Evolutionary conservation across 2,113 vertebrate genomes (phyloP).

Genomic region (Riparia riparia): DNA sequence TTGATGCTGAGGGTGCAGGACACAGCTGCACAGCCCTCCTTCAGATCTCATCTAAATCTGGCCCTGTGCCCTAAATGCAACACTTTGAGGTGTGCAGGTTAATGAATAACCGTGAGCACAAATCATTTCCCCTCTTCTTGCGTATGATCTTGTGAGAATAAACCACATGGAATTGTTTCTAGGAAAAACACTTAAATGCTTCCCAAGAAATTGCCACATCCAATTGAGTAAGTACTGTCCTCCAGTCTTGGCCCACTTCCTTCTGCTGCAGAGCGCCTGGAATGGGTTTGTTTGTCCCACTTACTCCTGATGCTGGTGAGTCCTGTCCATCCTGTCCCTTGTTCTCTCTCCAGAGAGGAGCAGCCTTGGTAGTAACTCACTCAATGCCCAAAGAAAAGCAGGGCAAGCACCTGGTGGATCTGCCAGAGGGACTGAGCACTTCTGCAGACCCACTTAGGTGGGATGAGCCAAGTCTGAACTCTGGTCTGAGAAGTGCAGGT

Average conservation of each 20-base stretch:
- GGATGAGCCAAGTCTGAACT: not conserved
- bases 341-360: not conserved
- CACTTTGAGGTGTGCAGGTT: not conserved
- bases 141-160: not conserved
- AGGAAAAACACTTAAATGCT: not conserved
- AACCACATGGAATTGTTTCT: not conserved
- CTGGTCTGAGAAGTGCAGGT: accelerated
- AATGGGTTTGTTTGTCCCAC: not conserved
- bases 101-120: not conserved
- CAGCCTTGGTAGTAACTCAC: not conserved
- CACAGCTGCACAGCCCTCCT: not conserved
- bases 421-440: not conserved
- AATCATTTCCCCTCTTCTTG: not conserved
- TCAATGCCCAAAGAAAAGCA: not conserved
- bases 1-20: not conserved
- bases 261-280: not conserved
- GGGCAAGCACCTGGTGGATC: not conserved
- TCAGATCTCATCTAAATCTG: not conserved
- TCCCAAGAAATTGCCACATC: slow-evolving; percentile 9
- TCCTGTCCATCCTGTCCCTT: accelerated
- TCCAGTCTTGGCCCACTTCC: not conserved
- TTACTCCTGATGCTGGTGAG: not conserved
- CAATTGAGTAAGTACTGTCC: not conserved
- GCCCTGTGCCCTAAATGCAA: not conserved
- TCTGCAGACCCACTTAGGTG: not conserved